Evolutionary conservation across 1,140 invertebrate species (phyloP).

Genomic region (Euwallacea fornicatus): DNA sequence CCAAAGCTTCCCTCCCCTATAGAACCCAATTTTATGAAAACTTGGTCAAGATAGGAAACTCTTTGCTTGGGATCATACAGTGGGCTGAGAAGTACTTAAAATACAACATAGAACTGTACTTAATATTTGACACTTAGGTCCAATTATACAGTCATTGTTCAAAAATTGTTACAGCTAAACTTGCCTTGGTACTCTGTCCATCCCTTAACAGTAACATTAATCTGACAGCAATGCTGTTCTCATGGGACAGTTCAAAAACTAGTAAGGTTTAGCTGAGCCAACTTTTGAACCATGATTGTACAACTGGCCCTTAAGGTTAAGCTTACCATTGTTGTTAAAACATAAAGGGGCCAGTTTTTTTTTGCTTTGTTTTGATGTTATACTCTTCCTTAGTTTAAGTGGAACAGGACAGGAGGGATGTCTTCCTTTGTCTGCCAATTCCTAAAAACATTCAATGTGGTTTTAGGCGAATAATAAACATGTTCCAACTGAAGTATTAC

Average conservation of each 20-base stretch:
- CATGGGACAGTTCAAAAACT: too few relatives aligned
- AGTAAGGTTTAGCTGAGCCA: too few relatives aligned
- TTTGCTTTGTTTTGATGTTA: slow-evolving; percentile 2
- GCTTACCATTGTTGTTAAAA: slow-evolving; percentile 36
- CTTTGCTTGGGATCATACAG: slow-evolving; percentile 39
- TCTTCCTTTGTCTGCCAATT: slow-evolving; percentile 34
- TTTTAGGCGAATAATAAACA: background rate
- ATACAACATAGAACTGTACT: background rate
- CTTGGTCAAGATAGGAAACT: slow-evolving; percentile 63
- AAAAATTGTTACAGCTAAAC: too few relatives aligned
- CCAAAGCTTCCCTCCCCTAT: slow-evolving; percentile 77
- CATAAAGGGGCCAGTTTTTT: slow-evolving; percentile 31
- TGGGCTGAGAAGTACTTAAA: slow-evolving; percentile 41
- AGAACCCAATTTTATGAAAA: slow-evolving; percentile 63
- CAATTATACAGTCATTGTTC: too few relatives aligned
- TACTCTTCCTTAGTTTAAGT: slow-evolving; percentile 26
- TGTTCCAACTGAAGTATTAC: background rate
- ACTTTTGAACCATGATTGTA: too few relatives aligned
- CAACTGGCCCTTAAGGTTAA: background rate
- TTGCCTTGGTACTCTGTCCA: too few relatives aligned
- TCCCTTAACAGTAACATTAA: too few relatives aligned
- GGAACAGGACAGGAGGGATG: slow-evolving; percentile 34
- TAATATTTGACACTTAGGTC: slow-evolving; percentile 1
- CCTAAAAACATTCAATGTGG: slow-evolving; percentile 22
- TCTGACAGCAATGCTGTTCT: too few relatives aligned